Evolutionary conservation across 1,140 invertebrate genomes (phyloP).

Genomic region (Drosophila serrata): DNA sequence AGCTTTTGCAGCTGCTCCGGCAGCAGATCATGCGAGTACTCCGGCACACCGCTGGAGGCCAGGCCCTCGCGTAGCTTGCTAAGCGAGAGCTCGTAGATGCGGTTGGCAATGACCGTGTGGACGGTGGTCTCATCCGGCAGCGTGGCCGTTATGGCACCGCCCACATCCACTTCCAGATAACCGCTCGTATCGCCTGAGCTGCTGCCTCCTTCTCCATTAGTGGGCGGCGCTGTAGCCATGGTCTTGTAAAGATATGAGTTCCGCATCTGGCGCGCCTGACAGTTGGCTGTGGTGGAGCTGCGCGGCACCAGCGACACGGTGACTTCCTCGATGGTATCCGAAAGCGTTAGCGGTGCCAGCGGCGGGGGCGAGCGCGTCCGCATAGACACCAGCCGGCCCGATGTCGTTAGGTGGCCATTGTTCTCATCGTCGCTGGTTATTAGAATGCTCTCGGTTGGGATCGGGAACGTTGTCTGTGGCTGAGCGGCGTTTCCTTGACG

Average conservation of each 20-base stretch:
- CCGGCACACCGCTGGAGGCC: slow-evolving; percentile 74
- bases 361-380: slow-evolving; percentile 68
- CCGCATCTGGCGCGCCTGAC: slow-evolving; percentile 44
- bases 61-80: slow-evolving; percentile 79
- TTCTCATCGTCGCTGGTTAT: slow-evolving; percentile 75
- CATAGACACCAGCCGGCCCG: slow-evolving; percentile 15
- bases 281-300: slow-evolving; percentile 66
- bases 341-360: slow-evolving; percentile 58
- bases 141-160: slow-evolving; percentile 45
- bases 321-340: slow-evolving; percentile 72
- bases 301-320: slow-evolving; percentile 80
- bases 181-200: slow-evolving; percentile 21
- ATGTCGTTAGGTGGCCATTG: background rate
- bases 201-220: background rate
- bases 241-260: slow-evolving; percentile 13
- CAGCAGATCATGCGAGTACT: slow-evolving; percentile 65
- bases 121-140: slow-evolving; percentile 82
- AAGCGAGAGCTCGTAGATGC: slow-evolving; percentile 78
- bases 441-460: slow-evolving; percentile 66
- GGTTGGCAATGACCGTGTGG: slow-evolving; percentile 81
- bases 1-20: slow-evolving; percentile 69
- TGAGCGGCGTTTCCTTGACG: background rate
- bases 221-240: slow-evolving; percentile 9
- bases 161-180: slow-evolving; percentile 60
- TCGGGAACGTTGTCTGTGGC: background rate